Evolutionary conservation across 1,140 invertebrate genomes (phyloP).

Genomic region (Adelges cooleyi): DNA sequence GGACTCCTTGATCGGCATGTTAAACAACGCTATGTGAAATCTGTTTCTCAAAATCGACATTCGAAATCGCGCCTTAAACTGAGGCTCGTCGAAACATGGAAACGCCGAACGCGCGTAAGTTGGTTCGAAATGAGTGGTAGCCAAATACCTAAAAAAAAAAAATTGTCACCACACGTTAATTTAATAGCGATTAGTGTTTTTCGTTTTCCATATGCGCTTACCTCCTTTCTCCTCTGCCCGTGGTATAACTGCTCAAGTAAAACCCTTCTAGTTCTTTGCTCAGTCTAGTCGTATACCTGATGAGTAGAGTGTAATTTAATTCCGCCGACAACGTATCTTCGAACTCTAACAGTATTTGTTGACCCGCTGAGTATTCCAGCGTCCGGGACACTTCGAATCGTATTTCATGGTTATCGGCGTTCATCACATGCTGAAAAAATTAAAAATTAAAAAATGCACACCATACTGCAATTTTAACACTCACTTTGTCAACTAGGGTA

Average conservation of each 20-base stretch:
- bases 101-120: conserved; percentile 88
- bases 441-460: background rate
- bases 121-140: conserved; percentile 90
- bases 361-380: conserved; percentile 66
- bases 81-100: conserved; percentile 94
- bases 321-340: conserved; percentile 62
- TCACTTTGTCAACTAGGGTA: conserved; percentile 70
- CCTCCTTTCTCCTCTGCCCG: conserved; percentile 61
- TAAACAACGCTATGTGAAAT: conserved; percentile 77
- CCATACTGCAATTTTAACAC: conserved; percentile 24
- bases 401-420: conserved; percentile 49
- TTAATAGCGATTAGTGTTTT: too few relatives aligned
- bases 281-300: conserved; percentile 70
- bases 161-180: background rate
- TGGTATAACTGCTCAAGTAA: conserved; percentile 79
- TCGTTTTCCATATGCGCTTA: conserved; percentile 41
- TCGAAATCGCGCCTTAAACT: conserved; percentile 85
- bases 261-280: conserved; percentile 76
- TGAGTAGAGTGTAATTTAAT: conserved; percentile 69
- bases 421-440: conserved; percentile 49
- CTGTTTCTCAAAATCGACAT: conserved; percentile 75
- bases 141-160: conserved; percentile 56
- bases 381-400: conserved; percentile 53
- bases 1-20: conserved; percentile 78
- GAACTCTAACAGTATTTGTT: conserved; percentile 78